These are phyloP conservation scores for Pyrgus malvae DNA, from an alignment of 2,888 invertebrate species.

Conservation along the genomic window DNA sequence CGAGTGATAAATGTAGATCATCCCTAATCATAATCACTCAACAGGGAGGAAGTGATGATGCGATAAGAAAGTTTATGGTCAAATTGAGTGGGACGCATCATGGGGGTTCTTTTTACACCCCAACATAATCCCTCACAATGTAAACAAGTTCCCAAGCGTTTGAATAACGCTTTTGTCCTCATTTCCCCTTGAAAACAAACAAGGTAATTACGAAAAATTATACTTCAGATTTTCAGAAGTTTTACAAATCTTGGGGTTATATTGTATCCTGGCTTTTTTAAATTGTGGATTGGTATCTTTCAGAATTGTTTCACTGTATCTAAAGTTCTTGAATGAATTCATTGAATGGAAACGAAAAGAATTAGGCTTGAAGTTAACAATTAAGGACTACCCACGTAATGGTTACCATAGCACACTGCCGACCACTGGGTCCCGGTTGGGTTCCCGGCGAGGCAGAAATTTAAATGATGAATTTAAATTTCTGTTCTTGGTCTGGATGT, in stretches of 20 bases:
- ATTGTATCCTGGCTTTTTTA: no score
- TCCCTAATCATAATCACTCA: background rate
- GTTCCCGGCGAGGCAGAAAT: no score
- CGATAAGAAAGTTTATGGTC: constrained; percentile 10
- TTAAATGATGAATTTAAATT: no score
- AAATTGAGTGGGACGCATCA: constrained; percentile 3
- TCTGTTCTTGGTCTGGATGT: no score
- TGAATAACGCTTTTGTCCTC: background rate
- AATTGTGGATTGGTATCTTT: no score
- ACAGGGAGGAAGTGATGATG: constrained; percentile 11
- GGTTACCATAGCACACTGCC: no score
- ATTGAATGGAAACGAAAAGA: no score
- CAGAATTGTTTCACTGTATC: no score
- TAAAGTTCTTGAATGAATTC: no score
- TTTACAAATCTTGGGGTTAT: background rate
- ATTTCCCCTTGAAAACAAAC: background rate
- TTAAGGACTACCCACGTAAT: no score
- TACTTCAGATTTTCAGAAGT: background rate
- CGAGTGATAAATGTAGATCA: background rate
- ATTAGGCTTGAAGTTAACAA: no score
- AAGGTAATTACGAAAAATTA: background rate
- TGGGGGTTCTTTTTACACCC: constrained; percentile 8
- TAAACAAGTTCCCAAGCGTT: constrained; percentile 5
- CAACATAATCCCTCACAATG: background rate
- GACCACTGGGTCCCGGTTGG: no score